Evolutionary conservation across 2,888 invertebrate genomes (phyloP).

Genomic region (Andrena marginata): DNA sequence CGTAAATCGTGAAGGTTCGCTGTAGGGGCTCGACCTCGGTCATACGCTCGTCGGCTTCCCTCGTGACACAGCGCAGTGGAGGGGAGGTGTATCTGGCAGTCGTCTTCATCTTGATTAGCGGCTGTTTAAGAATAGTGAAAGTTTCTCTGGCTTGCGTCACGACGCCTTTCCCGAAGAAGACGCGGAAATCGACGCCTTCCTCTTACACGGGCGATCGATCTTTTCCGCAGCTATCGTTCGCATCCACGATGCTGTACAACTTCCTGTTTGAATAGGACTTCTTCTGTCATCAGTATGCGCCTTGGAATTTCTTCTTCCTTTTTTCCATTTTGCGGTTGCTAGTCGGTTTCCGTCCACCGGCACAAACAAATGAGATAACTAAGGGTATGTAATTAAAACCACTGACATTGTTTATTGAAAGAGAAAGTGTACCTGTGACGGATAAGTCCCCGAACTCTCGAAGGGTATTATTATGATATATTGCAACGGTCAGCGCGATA

Average conservation of each 20-base stretch:
- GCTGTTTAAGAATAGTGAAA: conserved; percentile 69
- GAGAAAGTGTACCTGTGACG: conserved; percentile 40
- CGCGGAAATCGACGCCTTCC: conserved; percentile 61
- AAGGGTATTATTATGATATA: conserved; percentile 18
- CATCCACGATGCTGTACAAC: background rate
- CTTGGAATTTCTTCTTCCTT: background rate
- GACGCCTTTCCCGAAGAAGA: conserved; percentile 62
- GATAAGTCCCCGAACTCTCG: conserved; percentile 19
- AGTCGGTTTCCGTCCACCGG: background rate
- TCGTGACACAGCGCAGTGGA: background rate
- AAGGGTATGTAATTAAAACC: background rate
- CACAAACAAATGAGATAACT: background rate
- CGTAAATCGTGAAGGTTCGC: conserved; percentile 27
- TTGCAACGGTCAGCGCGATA: background rate
- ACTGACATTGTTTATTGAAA: conserved; percentile 28
- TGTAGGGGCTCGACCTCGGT: conserved; percentile 16
- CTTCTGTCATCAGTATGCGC: background rate
- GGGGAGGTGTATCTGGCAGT: conserved; percentile 32
- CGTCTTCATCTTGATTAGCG: conserved; percentile 66
- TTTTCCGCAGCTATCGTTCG: conserved; percentile 39
- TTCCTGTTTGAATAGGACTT: background rate
- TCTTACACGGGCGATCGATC: conserved; percentile 56
- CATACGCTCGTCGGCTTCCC: background rate
- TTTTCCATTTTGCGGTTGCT: too few species aligned
- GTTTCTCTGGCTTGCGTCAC: conserved; percentile 62